These are phyloP conservation scores for Alosa sapidissima DNA, from an alignment of 2,797 vertebrate genomes.

Conservation along the genomic window DNA sequence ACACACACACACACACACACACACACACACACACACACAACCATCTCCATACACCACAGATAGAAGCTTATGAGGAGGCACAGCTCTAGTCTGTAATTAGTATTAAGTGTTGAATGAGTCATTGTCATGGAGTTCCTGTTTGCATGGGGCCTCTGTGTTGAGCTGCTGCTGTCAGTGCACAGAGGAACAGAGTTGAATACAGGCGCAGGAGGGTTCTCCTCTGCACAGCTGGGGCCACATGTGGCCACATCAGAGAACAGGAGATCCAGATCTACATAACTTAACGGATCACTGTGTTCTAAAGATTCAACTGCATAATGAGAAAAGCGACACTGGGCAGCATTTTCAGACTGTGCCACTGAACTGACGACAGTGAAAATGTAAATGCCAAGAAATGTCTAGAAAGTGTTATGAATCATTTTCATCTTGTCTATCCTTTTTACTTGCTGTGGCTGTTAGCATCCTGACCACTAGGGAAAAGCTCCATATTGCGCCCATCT, in stretches of 20 bases:
- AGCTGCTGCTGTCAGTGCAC: background rate
- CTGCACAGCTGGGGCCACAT: background rate
- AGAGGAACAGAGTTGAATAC: background rate
- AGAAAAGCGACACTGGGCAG: background rate
- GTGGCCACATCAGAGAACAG: background rate
- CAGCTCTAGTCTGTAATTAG: background rate
- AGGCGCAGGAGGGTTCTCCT: too few species aligned
- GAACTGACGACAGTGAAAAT: background rate
- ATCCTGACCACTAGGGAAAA: background rate
- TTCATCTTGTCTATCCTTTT: too few species aligned
- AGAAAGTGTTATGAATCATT: background rate
- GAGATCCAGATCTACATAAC: background rate
- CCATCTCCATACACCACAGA: background rate
- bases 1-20: background rate
- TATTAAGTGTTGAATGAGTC: background rate
- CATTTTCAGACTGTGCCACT: background rate
- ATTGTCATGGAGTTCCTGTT: background rate
- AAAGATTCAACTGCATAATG: background rate
- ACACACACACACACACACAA: background rate
- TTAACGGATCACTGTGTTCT: background rate
- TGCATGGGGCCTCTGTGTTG: background rate
- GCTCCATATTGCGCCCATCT: background rate
- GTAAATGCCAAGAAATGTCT: background rate
- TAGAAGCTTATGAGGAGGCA: background rate
- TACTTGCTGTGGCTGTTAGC: background rate